Percentiles rank a stretch among this genome's conserved stretches.
phyloP scores from a whole-genome alignment of 2,888 invertebrate genomes.

The Dynastes grantii region DNA sequence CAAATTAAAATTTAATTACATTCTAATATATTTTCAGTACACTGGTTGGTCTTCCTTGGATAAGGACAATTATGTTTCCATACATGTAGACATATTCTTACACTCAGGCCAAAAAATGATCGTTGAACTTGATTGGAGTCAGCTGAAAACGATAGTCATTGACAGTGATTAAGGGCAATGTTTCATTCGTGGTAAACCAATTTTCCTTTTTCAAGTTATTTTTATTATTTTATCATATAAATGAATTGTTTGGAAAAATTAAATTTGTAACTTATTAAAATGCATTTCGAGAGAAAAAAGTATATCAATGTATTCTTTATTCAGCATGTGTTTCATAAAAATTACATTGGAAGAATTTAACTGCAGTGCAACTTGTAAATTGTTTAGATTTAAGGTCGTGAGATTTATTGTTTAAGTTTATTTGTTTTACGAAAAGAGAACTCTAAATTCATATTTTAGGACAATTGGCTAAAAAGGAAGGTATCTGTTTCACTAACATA shows the following conservation, averaged over 20 bases:
- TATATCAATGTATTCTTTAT: background rate
- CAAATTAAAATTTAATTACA: no score
- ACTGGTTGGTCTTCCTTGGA: conserved; percentile 70
- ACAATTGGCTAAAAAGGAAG: background rate
- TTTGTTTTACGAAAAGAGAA: background rate
- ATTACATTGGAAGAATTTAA: no score
- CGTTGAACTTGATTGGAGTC: conserved; percentile 67
- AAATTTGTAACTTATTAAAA: background rate
- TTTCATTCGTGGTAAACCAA: background rate
- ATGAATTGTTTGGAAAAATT: background rate
- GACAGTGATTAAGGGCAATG: conserved; percentile 65
- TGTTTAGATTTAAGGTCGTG: background rate
- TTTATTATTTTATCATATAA: no score
- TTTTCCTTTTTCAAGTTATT: no score
- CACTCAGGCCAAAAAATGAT: conserved; percentile 65
- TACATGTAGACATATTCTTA: conserved; percentile 65
- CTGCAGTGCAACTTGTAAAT: background rate
- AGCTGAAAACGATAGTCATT: conserved; percentile 64
- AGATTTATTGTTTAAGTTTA: background rate
- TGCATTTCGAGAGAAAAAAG: background rate
- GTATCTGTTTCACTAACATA: background rate
- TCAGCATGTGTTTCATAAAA: no score
- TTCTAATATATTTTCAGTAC: conserved; percentile 62
- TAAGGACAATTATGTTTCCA: conserved; percentile 67
- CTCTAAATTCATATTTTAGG: background rate